Evolutionary conservation across 2,797 vertebrate species (phyloP), one percentile per base, ranked within the genome.

Genomic region (Helicolenus hilgendorfi): DNA sequence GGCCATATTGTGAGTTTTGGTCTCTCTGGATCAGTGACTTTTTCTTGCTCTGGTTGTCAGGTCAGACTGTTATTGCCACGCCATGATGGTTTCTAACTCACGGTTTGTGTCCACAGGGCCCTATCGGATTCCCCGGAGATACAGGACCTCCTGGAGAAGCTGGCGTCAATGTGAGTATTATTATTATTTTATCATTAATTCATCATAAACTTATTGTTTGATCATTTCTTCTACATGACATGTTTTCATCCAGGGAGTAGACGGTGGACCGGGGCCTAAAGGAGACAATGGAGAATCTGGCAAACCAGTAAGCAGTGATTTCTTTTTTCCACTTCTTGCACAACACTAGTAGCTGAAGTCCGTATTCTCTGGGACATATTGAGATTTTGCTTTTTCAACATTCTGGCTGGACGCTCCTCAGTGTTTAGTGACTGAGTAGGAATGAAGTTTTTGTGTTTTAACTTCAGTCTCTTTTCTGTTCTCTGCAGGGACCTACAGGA

Each of bases 51-150:
- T 72, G 26, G 18, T 89, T 78, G 7, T 87, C 63, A 70, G 45
- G 8, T 26, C 27, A 70, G 26, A 72, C 11, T 35, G 36, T 73
- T 75, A 45, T 89, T 88, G 72, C 74, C 24, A 62, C 15, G 14
- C 4, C 8, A 64, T 29, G 49, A 60, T 81, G 10, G 2, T 79
- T 64, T 79, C 31, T 69, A 15, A 67, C 31, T 76, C 18, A 3
- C 18, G 36, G 11, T 58, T 76, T 87, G 77, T 78, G 0, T 15
- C 69, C 15, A 2, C 60, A 99, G 98, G 98, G 98, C 36, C 98
- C 98, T 5, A 94, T 96, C 31, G 98, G 98, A 87, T 98, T 98
- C 67, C 98, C 98, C 0, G 98, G 98, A 94, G 98, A 99, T 81
- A 84, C 96, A 0, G 98, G 98, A 20, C 92, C 98, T 14, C 79